Conservation (phyloP, 2,888 invertebrate genomes). For the Plagodis pulveraria region DNA sequence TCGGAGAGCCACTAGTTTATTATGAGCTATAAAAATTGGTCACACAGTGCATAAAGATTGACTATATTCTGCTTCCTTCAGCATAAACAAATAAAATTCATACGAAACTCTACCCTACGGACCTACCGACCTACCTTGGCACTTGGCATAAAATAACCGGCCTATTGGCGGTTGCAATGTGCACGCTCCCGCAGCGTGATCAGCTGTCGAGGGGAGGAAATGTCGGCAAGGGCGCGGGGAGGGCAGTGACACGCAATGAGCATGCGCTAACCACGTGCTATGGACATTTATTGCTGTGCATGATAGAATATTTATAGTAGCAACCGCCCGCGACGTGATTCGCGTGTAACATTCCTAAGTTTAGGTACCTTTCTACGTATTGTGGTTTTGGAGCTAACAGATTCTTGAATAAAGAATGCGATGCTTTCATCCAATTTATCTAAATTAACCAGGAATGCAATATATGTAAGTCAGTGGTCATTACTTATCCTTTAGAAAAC, state of each 20-base stretch:
- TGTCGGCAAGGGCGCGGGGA: constrained; percentile 40
- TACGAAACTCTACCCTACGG: constrained; percentile 4
- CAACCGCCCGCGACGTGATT: too few species aligned
- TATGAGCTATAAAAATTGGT: too few species aligned
- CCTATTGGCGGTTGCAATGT: constrained; percentile 33
- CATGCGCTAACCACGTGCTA: constrained; percentile 78
- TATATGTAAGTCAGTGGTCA: too few species aligned
- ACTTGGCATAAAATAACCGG: constrained; percentile 46
- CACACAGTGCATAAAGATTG: too few species aligned
- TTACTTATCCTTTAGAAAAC: too few species aligned
- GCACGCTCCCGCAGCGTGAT: constrained; percentile 67
- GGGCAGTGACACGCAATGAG: constrained; percentile 54
- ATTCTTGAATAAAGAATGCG: too few species aligned
- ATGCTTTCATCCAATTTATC: too few species aligned
- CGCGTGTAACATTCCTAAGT: too few species aligned
- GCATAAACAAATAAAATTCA: background rate
- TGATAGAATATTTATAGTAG: background rate
- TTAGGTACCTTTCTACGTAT: too few species aligned
- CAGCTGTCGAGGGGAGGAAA: constrained; percentile 51
- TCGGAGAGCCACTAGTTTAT: too few species aligned
- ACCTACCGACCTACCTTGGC: background rate
- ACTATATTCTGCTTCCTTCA: background rate
- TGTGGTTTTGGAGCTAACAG: too few species aligned
- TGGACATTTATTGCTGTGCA: constrained; percentile 62
- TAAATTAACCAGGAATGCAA: too few species aligned